Evolutionary conservation across 1,140 invertebrate genomes (phyloP).

Genomic region (Augochlora pura): DNA sequence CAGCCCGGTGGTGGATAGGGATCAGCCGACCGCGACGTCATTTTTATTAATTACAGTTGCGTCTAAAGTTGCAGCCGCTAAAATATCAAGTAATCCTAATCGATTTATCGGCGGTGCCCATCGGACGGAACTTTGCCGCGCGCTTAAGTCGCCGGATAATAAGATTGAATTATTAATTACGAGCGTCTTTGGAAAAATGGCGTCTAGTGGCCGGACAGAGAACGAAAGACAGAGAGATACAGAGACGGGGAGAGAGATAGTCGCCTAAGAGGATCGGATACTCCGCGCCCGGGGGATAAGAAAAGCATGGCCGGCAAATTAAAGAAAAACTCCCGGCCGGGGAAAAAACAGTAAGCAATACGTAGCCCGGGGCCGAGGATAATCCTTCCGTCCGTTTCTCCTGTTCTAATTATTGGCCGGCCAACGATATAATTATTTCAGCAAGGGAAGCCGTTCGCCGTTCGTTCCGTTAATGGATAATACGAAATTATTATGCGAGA

Average conservation of each 20-base stretch:
- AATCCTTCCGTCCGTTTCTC: neutral
- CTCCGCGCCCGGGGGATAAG: neutral
- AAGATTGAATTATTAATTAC: conserved; percentile 53
- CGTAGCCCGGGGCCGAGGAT: neutral
- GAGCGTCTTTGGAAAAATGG: conserved; percentile 20
- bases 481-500: conserved; percentile 26
- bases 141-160: conserved; percentile 24
- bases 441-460: neutral
- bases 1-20: too few relatives aligned
- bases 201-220: neutral
- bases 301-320: conserved; percentile 10
- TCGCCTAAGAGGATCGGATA: conserved; percentile 20
- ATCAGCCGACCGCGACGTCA: neutral
- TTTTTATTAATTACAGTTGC: neutral
- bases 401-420: conserved; percentile 26
- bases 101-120: conserved; percentile 38
- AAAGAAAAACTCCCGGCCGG: conserved; percentile 5
- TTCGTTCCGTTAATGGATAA: conserved; percentile 37
- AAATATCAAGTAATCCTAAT: neutral
- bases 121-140: conserved; percentile 14
- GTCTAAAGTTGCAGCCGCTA: too few relatives aligned
- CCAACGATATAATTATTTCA: conserved; percentile 34
- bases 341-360: neutral
- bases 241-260: conserved; percentile 12
- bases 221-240: neutral